These are phyloP conservation scores for Sebastes itinus DNA, from an alignment of 2,797 vertebrate species.

Conservation along the genomic window DNA sequence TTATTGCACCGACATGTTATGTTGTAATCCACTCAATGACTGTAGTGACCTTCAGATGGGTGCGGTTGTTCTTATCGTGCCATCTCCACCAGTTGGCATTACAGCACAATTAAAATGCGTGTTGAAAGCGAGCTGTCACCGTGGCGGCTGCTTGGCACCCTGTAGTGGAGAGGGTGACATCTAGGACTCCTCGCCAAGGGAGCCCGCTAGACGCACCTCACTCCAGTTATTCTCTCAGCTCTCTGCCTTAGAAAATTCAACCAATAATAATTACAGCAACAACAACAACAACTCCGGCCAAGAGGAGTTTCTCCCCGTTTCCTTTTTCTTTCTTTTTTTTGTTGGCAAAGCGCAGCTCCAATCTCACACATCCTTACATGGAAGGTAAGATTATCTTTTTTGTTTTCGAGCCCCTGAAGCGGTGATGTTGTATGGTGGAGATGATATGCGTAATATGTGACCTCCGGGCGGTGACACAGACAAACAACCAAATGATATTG, in stretches of 20 bases:
- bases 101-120: conserved; percentile 76
- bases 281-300: conserved; percentile 29
- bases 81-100: conserved; percentile 70
- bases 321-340: neutral
- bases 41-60: conserved; percentile 70
- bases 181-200: conserved; percentile 69
- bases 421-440: neutral
- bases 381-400: conserved; percentile 61
- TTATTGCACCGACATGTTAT: conserved; percentile 11
- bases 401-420: conserved; percentile 2
- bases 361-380: neutral
- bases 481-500: neutral
- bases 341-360: neutral
- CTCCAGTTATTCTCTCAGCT: conserved; percentile 41
- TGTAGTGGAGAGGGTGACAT: conserved; percentile 71
- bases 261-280: conserved; percentile 52
- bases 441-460: conserved; percentile 2
- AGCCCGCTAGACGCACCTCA: conserved; percentile 55
- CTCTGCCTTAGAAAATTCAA: conserved; percentile 40
- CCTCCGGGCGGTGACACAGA: neutral
- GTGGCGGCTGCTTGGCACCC: conserved; percentile 69
- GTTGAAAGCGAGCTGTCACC: conserved; percentile 71
- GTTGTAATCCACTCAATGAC: conserved; percentile 23
- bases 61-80: conserved; percentile 68
- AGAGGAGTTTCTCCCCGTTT: neutral